Evolutionary conservation across 2,113 vertebrate genomes (phyloP).

Genomic region (Perca flavescens): DNA sequence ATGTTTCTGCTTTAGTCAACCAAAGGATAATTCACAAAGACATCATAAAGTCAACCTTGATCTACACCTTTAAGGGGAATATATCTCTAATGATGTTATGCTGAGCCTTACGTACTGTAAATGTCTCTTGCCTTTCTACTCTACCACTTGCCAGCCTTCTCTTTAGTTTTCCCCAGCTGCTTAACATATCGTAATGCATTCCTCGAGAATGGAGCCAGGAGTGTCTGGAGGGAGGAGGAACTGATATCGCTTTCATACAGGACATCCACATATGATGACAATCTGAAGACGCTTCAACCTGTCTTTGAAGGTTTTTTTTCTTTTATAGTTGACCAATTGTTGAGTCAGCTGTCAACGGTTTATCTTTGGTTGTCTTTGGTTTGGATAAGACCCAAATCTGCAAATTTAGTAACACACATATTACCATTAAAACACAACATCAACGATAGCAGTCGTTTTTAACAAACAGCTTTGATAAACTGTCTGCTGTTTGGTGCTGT

Average conservation of each 20-base stretch:
- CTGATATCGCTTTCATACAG: conserved; percentile 12
- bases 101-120: conserved; percentile 35
- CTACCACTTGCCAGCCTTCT: conserved; percentile 35
- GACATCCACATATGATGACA: conserved; percentile 20
- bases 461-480: neutral
- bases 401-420: neutral
- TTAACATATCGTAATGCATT: conserved; percentile 57
- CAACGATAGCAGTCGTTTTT: neutral
- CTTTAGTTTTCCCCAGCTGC: conserved; percentile 36
- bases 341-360: neutral
- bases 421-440: neutral
- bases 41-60: conserved; percentile 25
- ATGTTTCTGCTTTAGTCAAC: neutral
- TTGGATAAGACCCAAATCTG: neutral
- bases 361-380: neutral
- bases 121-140: conserved; percentile 40
- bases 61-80: conserved; percentile 31
- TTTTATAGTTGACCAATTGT: conserved; percentile 7
- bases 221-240: conserved; percentile 11
- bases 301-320: neutral
- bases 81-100: conserved; percentile 26
- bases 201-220: conserved; percentile 35
- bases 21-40: conserved; percentile 18
- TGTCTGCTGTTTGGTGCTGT: neutral
- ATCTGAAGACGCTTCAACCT: conserved; percentile 29